Evolutionary conservation across 2,888 invertebrate species (phyloP).

Genomic region (Myopa testacea): DNA sequence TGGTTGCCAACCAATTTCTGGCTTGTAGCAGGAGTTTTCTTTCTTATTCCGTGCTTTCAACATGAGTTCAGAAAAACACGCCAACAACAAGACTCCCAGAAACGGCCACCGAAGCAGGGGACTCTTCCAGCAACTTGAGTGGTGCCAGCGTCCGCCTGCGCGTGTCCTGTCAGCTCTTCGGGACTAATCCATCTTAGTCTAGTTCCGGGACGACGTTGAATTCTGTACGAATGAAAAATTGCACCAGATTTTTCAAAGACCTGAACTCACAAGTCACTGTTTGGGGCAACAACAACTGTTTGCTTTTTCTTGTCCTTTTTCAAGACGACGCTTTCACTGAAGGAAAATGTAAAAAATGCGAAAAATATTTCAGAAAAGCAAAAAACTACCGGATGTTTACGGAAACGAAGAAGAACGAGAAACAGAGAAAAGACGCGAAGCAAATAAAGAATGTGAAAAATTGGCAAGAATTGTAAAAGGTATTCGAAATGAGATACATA

Average conservation of each 20-base stretch:
- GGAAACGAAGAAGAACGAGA: slow-evolving; percentile 18
- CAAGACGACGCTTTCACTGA: slow-evolving; percentile 42
- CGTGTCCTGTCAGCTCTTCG: slow-evolving; percentile 33
- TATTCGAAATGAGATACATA: neutral
- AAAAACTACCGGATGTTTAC: neutral
- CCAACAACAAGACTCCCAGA: neutral
- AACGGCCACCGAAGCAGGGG: neutral
- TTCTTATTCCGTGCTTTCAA: slow-evolving; percentile 61
- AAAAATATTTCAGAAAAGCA: neutral
- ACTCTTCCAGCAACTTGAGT: neutral
- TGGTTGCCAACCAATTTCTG: slow-evolving; percentile 62
- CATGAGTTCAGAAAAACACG: slow-evolving; percentile 47
- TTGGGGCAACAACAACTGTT: slow-evolving; percentile 58
- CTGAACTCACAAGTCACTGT: neutral
- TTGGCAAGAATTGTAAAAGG: slow-evolving; percentile 40
- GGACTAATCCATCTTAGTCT: slow-evolving; percentile 63
- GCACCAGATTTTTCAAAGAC: slow-evolving; percentile 54
- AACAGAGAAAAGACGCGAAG: slow-evolving; percentile 19
- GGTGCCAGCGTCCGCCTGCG: neutral
- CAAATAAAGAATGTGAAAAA: slow-evolving; percentile 56
- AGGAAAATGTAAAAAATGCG: neutral
- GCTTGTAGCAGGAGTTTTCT: slow-evolving; percentile 56
- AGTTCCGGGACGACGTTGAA: slow-evolving; percentile 48
- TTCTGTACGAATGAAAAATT: slow-evolving; percentile 55
- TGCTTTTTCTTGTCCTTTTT: slow-evolving; percentile 44